Evolutionary conservation across 2,888 invertebrate species (phyloP).

Genomic region (Camptogramma bilineatum): DNA sequence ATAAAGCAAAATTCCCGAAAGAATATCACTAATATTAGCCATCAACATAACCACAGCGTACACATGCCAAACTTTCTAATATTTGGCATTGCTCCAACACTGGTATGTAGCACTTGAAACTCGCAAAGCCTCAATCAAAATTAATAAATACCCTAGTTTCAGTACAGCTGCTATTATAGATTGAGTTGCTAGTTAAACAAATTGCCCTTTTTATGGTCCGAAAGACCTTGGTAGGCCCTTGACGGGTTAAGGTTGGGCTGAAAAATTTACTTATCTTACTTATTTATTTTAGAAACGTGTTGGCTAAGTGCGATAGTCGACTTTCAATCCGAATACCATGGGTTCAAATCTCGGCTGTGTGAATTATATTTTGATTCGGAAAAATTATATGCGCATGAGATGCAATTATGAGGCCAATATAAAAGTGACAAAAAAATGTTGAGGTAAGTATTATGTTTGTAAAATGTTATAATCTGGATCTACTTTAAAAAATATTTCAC

Average conservation of each 20-base stretch:
- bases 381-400: too few relatives aligned
- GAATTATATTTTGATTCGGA: too few relatives aligned
- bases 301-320: too few relatives aligned
- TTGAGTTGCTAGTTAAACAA: conserved; percentile 37
- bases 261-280: conserved; percentile 1
- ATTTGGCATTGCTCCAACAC: conserved; percentile 24
- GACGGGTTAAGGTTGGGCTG: conserved; percentile 27
- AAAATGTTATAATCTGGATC: too few relatives aligned
- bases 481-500: too few relatives aligned
- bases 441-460: too few relatives aligned
- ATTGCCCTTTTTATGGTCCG: conserved; percentile 37
- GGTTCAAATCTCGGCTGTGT: too few relatives aligned
- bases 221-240: conserved; percentile 35
- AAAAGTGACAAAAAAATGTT: too few relatives aligned
- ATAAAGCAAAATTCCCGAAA: neutral
- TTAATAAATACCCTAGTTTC: conserved; percentile 35
- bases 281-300: neutral
- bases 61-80: conserved; percentile 10
- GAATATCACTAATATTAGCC: neutral
- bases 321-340: too few relatives aligned
- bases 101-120: conserved; percentile 23
- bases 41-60: neutral
- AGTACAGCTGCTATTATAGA: conserved; percentile 36
- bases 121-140: conserved; percentile 35
- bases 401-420: too few relatives aligned